Percentiles rank a stretch among this genome's conserved stretches.
Evolutionary conservation across 2,113 vertebrate species (phyloP).

Genomic region (Irena cyanogastra): DNA sequence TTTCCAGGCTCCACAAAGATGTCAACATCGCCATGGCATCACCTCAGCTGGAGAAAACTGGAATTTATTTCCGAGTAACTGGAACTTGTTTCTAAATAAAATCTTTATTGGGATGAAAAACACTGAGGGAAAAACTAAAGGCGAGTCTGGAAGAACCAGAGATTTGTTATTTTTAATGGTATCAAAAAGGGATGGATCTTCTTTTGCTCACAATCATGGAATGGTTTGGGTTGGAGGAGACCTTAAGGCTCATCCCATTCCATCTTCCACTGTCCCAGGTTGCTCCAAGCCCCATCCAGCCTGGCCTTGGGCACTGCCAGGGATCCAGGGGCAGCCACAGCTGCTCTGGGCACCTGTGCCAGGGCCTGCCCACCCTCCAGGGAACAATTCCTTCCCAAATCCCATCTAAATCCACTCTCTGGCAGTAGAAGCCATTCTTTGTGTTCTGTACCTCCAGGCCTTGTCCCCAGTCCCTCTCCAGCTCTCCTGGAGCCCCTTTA

Average conservation of each 20-base stretch:
- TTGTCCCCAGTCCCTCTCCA: not conserved
- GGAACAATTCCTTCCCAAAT: rapidly evolving
- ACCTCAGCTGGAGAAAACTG: not conserved
- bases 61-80: not conserved
- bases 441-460: not conserved
- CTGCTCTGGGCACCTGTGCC: not conserved
- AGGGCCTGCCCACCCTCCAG: rapidly evolving
- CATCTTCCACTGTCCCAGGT: rapidly evolving
- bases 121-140: rapidly evolving
- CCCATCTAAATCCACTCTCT: not conserved
- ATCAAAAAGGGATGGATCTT: not conserved
- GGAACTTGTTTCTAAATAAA: not conserved
- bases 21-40: rapidly evolving
- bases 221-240: not conserved
- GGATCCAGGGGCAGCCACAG: not conserved
- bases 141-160: rapidly evolving
- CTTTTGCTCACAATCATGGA: not conserved
- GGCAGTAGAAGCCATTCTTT: not conserved
- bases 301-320: not conserved
- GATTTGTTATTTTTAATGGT: rapidly evolving
- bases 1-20: not conserved
- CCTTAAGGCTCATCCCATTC: rapidly evolving
- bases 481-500: not conserved
- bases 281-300: not conserved
- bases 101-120: not conserved